These are phyloP conservation scores for Tipula helvola DNA, from an alignment of 2,888 invertebrate genomes.

Conservation along the genomic window DNA sequence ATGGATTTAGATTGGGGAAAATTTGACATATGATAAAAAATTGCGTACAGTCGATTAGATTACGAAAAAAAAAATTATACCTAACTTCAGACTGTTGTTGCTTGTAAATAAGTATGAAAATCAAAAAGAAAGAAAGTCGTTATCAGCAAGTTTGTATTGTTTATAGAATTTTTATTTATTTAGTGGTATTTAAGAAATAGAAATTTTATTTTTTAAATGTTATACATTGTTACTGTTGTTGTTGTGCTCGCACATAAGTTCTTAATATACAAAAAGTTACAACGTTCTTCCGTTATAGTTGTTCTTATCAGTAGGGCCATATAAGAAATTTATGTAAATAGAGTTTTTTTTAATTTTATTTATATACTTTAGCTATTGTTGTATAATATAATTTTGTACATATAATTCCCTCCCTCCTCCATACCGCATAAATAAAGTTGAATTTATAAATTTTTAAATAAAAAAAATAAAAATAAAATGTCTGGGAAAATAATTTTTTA, in stretches of 20 bases:
- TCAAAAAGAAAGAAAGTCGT: neutral
- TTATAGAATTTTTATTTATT: neutral
- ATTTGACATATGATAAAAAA: neutral
- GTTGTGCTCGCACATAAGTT: neutral
- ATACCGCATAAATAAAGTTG: neutral
- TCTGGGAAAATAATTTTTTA: neutral
- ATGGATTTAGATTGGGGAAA: neutral
- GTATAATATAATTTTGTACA: neutral
- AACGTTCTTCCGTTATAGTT: neutral
- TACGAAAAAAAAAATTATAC: neutral
- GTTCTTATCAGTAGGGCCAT: neutral
- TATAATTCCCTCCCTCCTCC: neutral
- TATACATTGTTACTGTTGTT: neutral
- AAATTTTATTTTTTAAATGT: neutral
- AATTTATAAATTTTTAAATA: neutral
- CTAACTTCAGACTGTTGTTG: neutral
- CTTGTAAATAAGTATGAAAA: neutral
- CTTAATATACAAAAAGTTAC: neutral
- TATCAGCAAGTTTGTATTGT: neutral
- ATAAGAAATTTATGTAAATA: neutral
- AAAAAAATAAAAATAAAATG: neutral
- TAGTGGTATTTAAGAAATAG: neutral
- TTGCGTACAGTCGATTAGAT: neutral
- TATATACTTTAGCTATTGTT: neutral
- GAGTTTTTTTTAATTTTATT: neutral